A percentile compares a stretch with the other conserved stretches of the same genome.
Evolutionary conservation across 2,797 vertebrate species (phyloP).

Genomic region (Nyctalus aviator): DNA sequence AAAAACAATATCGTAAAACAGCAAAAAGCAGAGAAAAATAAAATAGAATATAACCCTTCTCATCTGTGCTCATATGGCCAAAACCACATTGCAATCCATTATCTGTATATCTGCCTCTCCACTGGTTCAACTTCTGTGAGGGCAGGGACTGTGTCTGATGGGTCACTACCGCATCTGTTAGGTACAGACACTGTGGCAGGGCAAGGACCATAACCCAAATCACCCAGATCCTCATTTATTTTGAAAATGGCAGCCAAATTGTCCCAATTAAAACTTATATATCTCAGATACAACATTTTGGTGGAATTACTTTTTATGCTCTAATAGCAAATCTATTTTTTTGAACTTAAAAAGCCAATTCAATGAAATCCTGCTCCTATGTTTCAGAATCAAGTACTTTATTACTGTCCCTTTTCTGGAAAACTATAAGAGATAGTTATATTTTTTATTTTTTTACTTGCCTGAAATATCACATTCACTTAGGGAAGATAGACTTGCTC

Average conservation of each 20-base stretch:
- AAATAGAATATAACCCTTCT: background rate
- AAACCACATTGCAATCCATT: background rate
- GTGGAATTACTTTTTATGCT: background rate
- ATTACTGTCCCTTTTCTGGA: background rate
- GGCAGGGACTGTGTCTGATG: background rate
- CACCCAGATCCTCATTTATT: background rate
- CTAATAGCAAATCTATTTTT: background rate
- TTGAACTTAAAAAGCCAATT: background rate
- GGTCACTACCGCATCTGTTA: background rate
- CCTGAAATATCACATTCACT: constrained; percentile 9
- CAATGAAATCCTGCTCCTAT: background rate
- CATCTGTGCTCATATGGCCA: background rate
- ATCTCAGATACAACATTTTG: background rate
- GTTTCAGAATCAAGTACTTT: background rate
- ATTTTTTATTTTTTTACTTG: background rate
- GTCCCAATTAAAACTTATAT: background rate
- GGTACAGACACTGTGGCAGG: background rate
- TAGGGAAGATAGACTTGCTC: background rate
- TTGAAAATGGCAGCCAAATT: background rate
- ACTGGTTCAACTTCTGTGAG: background rate
- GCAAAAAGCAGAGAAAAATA: background rate
- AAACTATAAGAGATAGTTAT: background rate
- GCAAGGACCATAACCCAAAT: background rate
- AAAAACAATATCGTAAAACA: background rate
- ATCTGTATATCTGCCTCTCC: background rate